phyloP scores from a whole-genome alignment of 2,113 vertebrate genomes.

The Notechis scutatus region DNA sequence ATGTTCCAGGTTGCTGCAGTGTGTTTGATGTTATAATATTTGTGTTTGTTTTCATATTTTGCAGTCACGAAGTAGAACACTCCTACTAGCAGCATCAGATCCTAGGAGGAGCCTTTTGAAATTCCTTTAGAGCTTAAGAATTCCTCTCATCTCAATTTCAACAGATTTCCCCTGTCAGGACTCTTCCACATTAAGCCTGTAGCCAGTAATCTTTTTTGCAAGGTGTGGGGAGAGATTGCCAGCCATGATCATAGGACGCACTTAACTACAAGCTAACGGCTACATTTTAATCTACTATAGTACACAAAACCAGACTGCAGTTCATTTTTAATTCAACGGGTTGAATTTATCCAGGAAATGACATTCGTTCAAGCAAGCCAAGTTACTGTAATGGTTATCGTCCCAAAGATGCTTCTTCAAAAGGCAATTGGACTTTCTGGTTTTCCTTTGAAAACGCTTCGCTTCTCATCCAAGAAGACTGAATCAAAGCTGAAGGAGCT shows the following conservation, averaged over 20 bases:
- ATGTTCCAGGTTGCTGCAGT: background rate
- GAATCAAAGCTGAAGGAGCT: no score
- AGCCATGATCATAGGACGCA: background rate
- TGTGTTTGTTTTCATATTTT: background rate
- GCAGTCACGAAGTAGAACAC: background rate
- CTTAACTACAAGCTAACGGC: background rate
- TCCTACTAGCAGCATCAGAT: background rate
- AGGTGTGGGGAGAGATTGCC: background rate
- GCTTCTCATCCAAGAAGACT: no score
- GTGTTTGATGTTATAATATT: background rate
- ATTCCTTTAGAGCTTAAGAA: background rate
- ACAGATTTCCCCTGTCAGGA: background rate
- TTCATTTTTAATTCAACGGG: background rate
- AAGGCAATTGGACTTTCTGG: no score
- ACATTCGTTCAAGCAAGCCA: background rate
- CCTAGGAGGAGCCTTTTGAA: background rate
- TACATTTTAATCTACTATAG: background rate
- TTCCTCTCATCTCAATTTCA: background rate
- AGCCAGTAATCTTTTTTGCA: background rate
- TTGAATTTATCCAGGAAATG: background rate
- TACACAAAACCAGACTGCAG: background rate
- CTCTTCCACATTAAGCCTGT: background rate
- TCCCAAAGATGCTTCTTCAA: no score
- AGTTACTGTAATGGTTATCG: background rate
- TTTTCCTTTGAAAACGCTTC: no score